These are phyloP conservation scores for Pseudomyrmex dendroicus DNA, from an alignment of 1,140 invertebrate species.

Conservation along the genomic window DNA sequence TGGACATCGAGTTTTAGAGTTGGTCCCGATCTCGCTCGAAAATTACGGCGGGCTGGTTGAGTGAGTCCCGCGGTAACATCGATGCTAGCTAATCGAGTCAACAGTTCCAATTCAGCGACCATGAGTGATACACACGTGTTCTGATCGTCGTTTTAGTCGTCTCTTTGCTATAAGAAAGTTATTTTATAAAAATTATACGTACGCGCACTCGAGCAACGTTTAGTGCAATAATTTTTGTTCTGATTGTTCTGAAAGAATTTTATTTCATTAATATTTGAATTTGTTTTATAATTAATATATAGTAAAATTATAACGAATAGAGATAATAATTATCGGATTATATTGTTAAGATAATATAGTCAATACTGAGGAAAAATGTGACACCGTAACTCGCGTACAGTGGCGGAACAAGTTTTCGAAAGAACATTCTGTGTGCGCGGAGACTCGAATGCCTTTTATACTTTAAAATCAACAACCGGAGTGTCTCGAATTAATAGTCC, in stretches of 20 bases:
- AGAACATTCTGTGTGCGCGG: neutral
- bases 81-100: conserved; percentile 38
- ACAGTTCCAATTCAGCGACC: conserved; percentile 60
- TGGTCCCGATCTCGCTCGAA: neutral
- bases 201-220: neutral
- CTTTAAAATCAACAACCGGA: conserved; percentile 11
- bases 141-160: neutral
- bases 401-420: neutral
- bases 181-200: too few species aligned
- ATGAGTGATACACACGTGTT: neutral
- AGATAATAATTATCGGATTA: too few species aligned
- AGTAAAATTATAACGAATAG: neutral
- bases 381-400: neutral
- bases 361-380: too few species aligned
- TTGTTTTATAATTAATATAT: neutral
- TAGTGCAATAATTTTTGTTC: neutral
- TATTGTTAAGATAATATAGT: neutral
- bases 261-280: neutral
- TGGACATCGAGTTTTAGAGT: too few species aligned
- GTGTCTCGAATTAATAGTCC: neutral
- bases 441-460: conserved; percentile 16
- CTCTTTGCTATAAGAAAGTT: neutral
- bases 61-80: conserved; percentile 46
- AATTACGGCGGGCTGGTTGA: conserved; percentile 45
- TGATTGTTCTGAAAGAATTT: neutral